Conservation (phyloP, 2,888 invertebrate species). For the Synergus japonicus region DNA sequence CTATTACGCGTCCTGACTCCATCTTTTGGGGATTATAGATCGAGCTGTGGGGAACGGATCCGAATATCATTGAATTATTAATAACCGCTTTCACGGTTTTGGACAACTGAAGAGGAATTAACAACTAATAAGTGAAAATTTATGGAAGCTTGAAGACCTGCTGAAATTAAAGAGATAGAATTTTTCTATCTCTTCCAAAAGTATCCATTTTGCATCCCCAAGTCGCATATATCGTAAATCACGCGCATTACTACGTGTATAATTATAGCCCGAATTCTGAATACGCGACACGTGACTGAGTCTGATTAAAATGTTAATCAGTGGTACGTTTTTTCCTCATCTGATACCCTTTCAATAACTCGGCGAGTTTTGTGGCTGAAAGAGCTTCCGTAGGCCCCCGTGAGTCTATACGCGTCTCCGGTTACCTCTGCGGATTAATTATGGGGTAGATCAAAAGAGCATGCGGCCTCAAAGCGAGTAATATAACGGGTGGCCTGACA, state of each 20-base stretch:
- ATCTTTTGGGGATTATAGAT: conserved; percentile 51
- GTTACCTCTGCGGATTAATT: conserved; percentile 76
- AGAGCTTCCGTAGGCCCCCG: conserved; percentile 66
- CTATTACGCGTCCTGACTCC: conserved; percentile 56
- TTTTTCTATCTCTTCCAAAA: too few relatives aligned
- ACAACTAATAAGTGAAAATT: conserved; percentile 6
- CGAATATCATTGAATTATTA: conserved; percentile 70
- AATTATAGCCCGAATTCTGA: conserved; percentile 59
- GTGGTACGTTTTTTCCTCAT: conserved; percentile 59
- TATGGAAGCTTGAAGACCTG: background rate
- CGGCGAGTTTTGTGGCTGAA: conserved; percentile 68
- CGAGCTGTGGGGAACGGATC: conserved; percentile 56
- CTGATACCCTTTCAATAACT: conserved; percentile 75
- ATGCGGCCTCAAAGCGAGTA: conserved; percentile 73
- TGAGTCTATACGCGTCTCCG: conserved; percentile 73
- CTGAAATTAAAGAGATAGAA: too few relatives aligned
- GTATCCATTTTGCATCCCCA: too few relatives aligned
- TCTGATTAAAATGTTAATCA: conserved; percentile 76
- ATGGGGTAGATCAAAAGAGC: conserved; percentile 76
- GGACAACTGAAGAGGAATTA: background rate
- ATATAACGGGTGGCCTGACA: conserved; percentile 67
- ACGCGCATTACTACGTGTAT: conserved; percentile 31
- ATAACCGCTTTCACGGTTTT: conserved; percentile 61
- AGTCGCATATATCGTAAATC: background rate
- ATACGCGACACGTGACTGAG: conserved; percentile 70